phyloP scores from a whole-genome alignment of 2,113 vertebrate species.

The Tautogolabrus adspersus region DNA sequence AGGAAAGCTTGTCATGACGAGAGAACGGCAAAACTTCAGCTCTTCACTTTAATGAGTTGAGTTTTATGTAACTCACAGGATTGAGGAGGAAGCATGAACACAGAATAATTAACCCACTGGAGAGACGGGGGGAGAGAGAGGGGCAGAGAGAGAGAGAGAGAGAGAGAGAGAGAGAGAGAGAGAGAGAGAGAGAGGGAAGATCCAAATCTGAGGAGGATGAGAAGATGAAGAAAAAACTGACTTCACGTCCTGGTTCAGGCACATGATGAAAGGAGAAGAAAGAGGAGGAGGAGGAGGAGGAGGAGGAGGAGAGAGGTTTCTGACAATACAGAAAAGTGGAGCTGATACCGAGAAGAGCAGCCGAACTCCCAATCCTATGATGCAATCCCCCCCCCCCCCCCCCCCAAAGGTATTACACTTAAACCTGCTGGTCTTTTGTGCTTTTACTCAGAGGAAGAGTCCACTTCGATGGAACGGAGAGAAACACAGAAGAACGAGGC shows the following conservation, averaged over 20 bases:
- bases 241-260: constrained; percentile 30
- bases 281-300: constrained; percentile 27
- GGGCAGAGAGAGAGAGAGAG: background rate
- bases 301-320: constrained; percentile 41
- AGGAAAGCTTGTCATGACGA: constrained; percentile 22
- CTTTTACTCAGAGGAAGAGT: background rate
- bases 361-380: constrained; percentile 37
- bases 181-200: background rate
- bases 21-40: constrained; percentile 36
- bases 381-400: constrained; percentile 27
- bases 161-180: constrained; percentile 17
- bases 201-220: constrained; percentile 36
- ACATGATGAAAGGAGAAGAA: constrained; percentile 63
- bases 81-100: constrained; percentile 49
- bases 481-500: too few relatives aligned
- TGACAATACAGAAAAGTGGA: constrained; percentile 53
- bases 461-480: too few relatives aligned
- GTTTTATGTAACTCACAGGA: constrained; percentile 57
- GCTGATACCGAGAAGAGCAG: constrained; percentile 37
- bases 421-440: constrained; percentile 27
- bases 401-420: constrained; percentile 18
- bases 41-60: constrained; percentile 53
- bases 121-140: constrained; percentile 30
- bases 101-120: constrained; percentile 61
- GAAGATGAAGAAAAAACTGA: background rate